These are phyloP conservation scores for Esperia sulphurella DNA, from an alignment of 2,888 invertebrate genomes.

Conservation along the genomic window DNA sequence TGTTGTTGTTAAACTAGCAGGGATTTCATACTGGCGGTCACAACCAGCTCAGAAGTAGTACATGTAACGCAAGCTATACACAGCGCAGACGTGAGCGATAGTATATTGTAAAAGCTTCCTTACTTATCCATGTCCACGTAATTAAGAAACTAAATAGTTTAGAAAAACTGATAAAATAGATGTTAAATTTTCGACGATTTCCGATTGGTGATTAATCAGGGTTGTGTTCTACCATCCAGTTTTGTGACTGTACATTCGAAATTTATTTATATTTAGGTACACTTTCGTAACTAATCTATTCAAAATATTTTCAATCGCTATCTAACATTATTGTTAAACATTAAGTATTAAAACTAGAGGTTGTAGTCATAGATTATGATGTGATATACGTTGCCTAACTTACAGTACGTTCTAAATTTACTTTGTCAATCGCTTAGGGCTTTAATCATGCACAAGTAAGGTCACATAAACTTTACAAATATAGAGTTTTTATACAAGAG, in stretches of 20 bases:
- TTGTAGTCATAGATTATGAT: constrained; percentile 55
- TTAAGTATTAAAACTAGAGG: constrained; percentile 28
- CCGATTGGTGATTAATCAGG: constrained; percentile 10
- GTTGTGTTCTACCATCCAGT: constrained; percentile 51
- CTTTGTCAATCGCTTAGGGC: constrained; percentile 47
- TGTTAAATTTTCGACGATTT: too few species aligned
- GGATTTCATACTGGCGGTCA: too few species aligned
- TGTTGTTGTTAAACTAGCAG: too few species aligned
- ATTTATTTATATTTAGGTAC: not conserved
- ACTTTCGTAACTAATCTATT: constrained; percentile 9
- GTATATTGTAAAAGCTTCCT: too few species aligned
- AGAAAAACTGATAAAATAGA: too few species aligned
- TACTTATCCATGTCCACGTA: too few species aligned
- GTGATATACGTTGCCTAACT: constrained; percentile 69
- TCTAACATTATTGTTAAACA: constrained; percentile 5
- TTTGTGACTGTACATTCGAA: not conserved
- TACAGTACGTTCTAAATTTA: constrained; percentile 43
- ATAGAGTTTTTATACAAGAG: constrained; percentile 11
- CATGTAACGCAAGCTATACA: too few species aligned
- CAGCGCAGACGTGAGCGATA: too few species aligned
- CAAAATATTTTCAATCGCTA: constrained; percentile 9
- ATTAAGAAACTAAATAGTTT: too few species aligned
- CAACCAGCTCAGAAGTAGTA: too few species aligned
- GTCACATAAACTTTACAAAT: constrained; percentile 32
- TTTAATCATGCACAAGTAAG: constrained; percentile 66